Base-by-base conservation (phyloP, 2,797 vertebrate species). In the Rhodeus uyekii region DNA sequence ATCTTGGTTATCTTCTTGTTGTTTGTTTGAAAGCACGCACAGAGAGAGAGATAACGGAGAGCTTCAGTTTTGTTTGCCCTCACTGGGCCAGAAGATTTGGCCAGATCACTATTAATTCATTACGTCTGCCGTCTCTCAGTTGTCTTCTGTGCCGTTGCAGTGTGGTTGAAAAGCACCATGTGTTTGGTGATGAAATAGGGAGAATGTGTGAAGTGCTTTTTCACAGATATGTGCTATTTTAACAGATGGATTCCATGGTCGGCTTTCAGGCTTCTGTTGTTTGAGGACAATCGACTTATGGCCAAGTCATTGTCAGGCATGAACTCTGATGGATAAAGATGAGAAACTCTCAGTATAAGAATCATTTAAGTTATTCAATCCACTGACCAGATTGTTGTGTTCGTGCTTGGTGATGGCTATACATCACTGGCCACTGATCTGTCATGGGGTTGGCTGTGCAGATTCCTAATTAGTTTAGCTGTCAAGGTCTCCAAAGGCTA, bases 391-490 rank as follows among this genome's bases (percentile, higher is more conserved):
- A 81, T 64, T 84, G 80, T 32, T 46, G 75, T 58, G 19, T 75
- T n/a, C n/a, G 29, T 72, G 18, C 18, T 48, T 48, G 60, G 29
- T 79, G 72, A 76, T 80, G 29, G 84, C 42, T 85, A 44, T 68
- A 24, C 34, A 75, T 88, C 78, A 75, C 46, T 8, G 73, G 86
- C 83, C 89, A 85, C 81, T 75, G 44, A 82, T 83, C 69, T 14
- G 73, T 87, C 86, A 85, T 87, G 73, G 72, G 84, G 81, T 81
- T 76, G 19, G 19, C 87, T 83, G 86, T 84, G 81, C 85, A 89
- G 89, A 90, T 93, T 92, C 89, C 90, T 93, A 93, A 94, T 90
- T 90, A 91, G 90, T 88, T 92, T 85, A 83, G 90, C 88, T 90
- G 84, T 92, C 88, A 91, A 90, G 89, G 88, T 91, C 91, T 92